Evolutionary conservation across 2,888 invertebrate species (phyloP).

Genomic region (Plagiodera versicolora): DNA sequence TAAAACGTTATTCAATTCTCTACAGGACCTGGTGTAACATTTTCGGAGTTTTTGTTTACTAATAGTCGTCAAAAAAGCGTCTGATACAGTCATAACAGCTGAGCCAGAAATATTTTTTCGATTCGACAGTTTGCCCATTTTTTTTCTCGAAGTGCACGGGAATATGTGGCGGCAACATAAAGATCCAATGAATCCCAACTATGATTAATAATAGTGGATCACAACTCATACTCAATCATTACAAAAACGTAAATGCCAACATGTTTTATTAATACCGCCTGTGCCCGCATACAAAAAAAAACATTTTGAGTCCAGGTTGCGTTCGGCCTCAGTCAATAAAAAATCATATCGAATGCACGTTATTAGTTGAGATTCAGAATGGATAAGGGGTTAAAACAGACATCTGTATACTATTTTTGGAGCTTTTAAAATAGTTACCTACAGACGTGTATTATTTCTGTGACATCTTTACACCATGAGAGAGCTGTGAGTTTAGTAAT

Average conservation of each 20-base stretch:
- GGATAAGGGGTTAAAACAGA: slow-evolving; percentile 39
- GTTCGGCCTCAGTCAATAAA: neutral
- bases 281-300: neutral
- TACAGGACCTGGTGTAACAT: too few species aligned
- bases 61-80: too few species aligned
- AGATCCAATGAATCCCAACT: neutral
- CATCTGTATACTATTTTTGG: slow-evolving; percentile 49
- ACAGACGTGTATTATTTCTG: slow-evolving; percentile 41
- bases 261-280: neutral
- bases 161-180: too few species aligned
- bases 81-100: too few species aligned
- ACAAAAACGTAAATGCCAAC: neutral
- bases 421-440: slow-evolving; percentile 50
- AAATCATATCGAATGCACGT: neutral
- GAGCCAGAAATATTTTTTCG: too few species aligned
- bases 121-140: too few species aligned
- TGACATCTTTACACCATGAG: slow-evolving; percentile 27
- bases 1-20: too few species aligned
- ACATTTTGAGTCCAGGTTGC: neutral
- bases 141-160: too few species aligned
- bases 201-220: neutral
- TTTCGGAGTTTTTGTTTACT: too few species aligned
- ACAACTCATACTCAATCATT: neutral
- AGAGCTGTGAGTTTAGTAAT: slow-evolving; percentile 26
- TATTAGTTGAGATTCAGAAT: slow-evolving; percentile 8